These are phyloP conservation scores for Trinectes maculatus DNA, from an alignment of 2,113 vertebrate species.

Conservation along the genomic window DNA sequence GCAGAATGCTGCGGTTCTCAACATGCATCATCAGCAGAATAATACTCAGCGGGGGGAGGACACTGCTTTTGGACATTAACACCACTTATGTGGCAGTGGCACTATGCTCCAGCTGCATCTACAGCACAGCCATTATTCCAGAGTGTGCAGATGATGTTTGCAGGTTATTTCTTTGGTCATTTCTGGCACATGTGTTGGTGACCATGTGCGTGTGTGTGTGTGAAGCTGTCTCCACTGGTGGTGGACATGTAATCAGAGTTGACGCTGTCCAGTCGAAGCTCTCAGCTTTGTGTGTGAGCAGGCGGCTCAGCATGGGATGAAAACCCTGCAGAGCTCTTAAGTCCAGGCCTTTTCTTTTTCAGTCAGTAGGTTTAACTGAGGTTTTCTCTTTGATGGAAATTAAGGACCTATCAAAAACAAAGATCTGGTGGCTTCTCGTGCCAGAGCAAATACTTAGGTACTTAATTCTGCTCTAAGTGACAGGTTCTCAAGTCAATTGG, in stretches of 20 bases:
- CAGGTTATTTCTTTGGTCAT: not conserved
- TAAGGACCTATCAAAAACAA: conserved; percentile 25
- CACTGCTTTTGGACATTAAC: not conserved
- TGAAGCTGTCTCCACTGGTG: conserved; percentile 6
- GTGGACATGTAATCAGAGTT: conserved; percentile 38
- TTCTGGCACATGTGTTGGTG: not conserved
- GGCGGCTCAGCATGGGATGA: conserved; percentile 42
- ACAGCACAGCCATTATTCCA: not conserved
- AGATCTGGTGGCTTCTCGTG: conserved; percentile 2
- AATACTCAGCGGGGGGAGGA: not conserved
- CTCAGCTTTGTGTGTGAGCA: conserved; percentile 28
- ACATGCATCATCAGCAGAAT: conserved; percentile 34
- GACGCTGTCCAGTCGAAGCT: conserved; percentile 24
- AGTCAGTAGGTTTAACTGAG: not conserved
- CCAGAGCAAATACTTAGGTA: conserved; percentile 5
- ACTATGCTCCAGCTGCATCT: not conserved
- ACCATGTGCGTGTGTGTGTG: not conserved
- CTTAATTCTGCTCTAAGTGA: conserved; percentile 36
- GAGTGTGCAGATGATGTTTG: not conserved
- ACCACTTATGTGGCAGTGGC: not conserved
- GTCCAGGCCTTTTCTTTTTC: conserved; percentile 39
- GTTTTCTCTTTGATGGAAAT: conserved; percentile 44
- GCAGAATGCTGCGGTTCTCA: conserved; percentile 5
- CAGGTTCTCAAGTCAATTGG: not conserved
- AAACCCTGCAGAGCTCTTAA: conserved; percentile 41